Evolutionary conservation across 2,797 vertebrate genomes (phyloP).

Genomic region (Babyrousa celebensis): DNA sequence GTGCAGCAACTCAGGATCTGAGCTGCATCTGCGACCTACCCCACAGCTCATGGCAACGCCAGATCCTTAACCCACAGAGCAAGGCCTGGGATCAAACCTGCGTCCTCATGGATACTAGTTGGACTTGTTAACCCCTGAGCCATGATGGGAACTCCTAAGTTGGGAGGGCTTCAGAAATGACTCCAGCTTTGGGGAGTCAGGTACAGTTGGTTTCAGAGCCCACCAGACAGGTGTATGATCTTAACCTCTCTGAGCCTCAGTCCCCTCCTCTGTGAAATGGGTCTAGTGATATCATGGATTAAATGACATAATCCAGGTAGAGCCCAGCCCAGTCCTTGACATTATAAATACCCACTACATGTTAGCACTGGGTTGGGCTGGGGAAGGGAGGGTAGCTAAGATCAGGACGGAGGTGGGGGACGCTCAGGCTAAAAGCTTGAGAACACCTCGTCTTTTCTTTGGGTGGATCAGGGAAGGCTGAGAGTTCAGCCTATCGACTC

Average conservation of each 20-base stretch:
- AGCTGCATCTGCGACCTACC: too few relatives aligned
- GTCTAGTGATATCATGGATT: neutral
- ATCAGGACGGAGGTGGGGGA: neutral
- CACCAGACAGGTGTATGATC: neutral
- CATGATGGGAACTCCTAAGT: too few relatives aligned
- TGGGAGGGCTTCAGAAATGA: neutral
- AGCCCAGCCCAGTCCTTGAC: neutral
- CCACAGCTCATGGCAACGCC: too few relatives aligned
- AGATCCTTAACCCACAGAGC: too few relatives aligned
- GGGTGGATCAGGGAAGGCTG: neutral
- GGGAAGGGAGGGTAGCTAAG: neutral
- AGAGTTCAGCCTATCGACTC: neutral
- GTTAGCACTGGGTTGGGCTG: neutral
- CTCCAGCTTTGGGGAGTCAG: neutral
- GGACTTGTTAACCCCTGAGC: too few relatives aligned
- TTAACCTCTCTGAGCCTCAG: neutral
- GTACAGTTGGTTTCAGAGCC: neutral
- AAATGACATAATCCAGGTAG: neutral
- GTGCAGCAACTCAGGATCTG: too few relatives aligned
- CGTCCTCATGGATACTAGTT: too few relatives aligned
- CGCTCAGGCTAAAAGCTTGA: neutral
- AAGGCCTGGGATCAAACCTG: too few relatives aligned
- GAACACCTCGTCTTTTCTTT: neutral
- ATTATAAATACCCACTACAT: neutral
- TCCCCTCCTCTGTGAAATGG: neutral